phyloP scores from a whole-genome alignment of 2,797 vertebrate species.

The Pipistrellus kuhlii region DNA sequence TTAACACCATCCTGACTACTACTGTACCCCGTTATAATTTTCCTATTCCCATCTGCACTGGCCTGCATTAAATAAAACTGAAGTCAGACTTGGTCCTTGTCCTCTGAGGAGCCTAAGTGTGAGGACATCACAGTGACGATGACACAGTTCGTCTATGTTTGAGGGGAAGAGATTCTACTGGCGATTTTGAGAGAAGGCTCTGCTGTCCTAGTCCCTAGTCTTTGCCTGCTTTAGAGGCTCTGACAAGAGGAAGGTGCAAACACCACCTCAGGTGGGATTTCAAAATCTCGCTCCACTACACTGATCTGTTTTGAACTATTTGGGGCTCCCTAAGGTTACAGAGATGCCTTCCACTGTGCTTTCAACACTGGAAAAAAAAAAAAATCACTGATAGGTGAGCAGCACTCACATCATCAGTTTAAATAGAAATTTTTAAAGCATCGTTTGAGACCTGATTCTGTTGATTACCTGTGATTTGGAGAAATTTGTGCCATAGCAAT shows the following conservation, averaged over 20 bases:
- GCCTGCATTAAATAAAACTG: neutral
- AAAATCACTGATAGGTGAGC: neutral
- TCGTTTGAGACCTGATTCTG: neutral
- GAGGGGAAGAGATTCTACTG: neutral
- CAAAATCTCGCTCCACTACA: neutral
- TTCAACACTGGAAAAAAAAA: neutral
- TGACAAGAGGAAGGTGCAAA: neutral
- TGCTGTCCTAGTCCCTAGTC: neutral
- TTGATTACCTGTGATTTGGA: neutral
- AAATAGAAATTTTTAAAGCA: neutral
- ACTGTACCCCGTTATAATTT: neutral
- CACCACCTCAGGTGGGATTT: constrained; percentile 20
- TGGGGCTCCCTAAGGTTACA: neutral
- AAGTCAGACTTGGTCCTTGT: neutral
- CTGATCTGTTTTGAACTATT: constrained; percentile 47
- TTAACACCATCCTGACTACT: neutral
- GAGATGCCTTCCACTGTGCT: constrained; percentile 18
- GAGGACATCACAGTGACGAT: neutral
- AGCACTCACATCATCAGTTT: neutral
- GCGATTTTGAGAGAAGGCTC: neutral
- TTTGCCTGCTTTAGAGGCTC: neutral
- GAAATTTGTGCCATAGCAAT: neutral
- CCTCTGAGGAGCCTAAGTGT: neutral
- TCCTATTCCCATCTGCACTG: neutral
- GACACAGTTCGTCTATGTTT: neutral